phyloP scores from a whole-genome alignment of 1,140 invertebrate species.

The Apis laboriosa region DNA sequence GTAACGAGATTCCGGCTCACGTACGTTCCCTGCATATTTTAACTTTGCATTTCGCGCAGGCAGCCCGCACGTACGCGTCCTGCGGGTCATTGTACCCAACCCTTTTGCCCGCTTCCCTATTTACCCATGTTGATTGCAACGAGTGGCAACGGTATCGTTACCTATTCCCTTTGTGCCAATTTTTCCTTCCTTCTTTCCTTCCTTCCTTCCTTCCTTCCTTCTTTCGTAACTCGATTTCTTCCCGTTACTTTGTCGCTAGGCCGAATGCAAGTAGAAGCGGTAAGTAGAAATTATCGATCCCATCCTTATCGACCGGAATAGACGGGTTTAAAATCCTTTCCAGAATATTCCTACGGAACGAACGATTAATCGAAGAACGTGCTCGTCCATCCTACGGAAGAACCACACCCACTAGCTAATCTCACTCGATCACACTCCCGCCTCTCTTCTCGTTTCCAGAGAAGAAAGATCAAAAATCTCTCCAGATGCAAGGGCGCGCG shows the following conservation, averaged over 20 bases:
- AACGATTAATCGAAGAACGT: too few species aligned
- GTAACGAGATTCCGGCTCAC: slow-evolving; percentile 77
- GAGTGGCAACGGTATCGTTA: background rate
- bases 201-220: too few species aligned
- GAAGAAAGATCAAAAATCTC: background rate
- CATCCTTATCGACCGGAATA: too few species aligned
- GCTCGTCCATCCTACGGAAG: too few species aligned
- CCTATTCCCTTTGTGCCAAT: background rate
- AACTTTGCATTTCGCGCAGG: slow-evolving; percentile 70
- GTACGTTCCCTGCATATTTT: slow-evolving; percentile 79
- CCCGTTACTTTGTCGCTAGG: too few species aligned
- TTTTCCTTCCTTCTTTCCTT: too few species aligned
- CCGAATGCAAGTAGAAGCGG: too few species aligned
- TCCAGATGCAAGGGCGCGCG: background rate
- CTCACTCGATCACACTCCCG: slow-evolving; percentile 2
- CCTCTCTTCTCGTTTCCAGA: slow-evolving; percentile 3
- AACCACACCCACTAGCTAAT: too few species aligned
- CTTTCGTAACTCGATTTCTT: too few species aligned
- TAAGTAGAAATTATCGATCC: too few species aligned
- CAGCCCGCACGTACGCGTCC: slow-evolving; percentile 13
- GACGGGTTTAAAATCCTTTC: too few species aligned
- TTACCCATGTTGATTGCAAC: slow-evolving; percentile 36
- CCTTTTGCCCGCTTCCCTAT: slow-evolving; percentile 36
- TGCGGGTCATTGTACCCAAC: slow-evolving; percentile 50
- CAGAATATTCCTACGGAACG: too few species aligned